Evolutionary conservation across 2,113 vertebrate genomes (phyloP), one percentile per base, ranked within the genome.

Genomic region (Chinchilla lanigera): DNA sequence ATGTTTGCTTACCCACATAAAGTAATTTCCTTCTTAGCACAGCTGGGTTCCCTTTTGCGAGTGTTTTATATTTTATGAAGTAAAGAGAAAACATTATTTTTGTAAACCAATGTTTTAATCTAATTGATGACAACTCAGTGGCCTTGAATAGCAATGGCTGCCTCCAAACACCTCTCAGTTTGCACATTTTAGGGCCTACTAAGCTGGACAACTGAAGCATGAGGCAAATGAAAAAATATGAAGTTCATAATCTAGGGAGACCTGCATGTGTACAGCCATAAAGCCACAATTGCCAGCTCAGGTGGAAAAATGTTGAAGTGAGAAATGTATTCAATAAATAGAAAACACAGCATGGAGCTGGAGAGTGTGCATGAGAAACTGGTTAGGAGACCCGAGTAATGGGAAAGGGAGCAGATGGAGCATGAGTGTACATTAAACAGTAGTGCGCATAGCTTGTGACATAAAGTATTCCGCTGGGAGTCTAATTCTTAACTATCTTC

Each of bases 321-420:
- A 99, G 99, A 99, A 99, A 99, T 99, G 99, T 99, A 99, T 99
- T 99, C 99, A 99, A 99, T 99, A 99, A 99, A 99, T 99, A 99
- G 99, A 99, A 99, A 99, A 99, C 99, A 99, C 99, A 99, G 99
- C 99, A 99, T 99, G 99, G 99, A 99, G 99, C 99, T 99, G 98
- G 99, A 99, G 99, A 99, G 99, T 99, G 99, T 99, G 99, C 99
- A 99, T 99, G 99, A 99, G 99, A 99, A 99, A 99, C 99, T 99
- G 99, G 99, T 99, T 99, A 99, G 99, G 99, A 99, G 99, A 99
- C 98, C 98, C 98, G 98, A 99, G 99, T 99, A 99, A 99, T 99
- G 99, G 99, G 99, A 99, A 99, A 98, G 98, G 99, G 99, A 99
- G 99, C 99, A 99, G 99, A 99, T 99, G 99, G 99, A 99, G 99